Percentiles rank a stretch among this genome's conserved stretches.
phyloP scores from a whole-genome alignment of 2,888 invertebrate genomes.

The Ganaspis brasiliensis region DNA sequence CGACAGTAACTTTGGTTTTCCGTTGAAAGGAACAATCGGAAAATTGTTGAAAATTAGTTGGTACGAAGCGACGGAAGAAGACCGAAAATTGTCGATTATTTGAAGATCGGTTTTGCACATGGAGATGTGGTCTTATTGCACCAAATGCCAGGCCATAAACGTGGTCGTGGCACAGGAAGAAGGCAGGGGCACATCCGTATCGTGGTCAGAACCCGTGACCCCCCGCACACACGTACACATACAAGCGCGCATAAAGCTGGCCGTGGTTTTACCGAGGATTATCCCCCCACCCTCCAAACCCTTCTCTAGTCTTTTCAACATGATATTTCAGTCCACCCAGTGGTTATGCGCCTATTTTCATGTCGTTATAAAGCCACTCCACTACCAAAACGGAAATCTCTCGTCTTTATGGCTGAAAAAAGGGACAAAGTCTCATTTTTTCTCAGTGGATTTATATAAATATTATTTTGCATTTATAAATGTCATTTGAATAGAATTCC shows the following conservation, averaged over 20 bases:
- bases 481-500: background rate
- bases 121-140: constrained; percentile 74
- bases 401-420: constrained; percentile 29
- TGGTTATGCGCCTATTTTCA: constrained; percentile 36
- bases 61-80: background rate
- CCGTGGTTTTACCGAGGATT: constrained; percentile 76
- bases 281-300: constrained; percentile 68
- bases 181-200: constrained; percentile 81
- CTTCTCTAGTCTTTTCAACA: constrained; percentile 49
- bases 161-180: constrained; percentile 79
- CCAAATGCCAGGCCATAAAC: constrained; percentile 74
- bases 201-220: constrained; percentile 80
- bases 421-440: background rate
- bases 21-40: no score
- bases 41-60: background rate
- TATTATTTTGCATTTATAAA: background rate
- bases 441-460: constrained; percentile 8
- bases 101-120: constrained; percentile 58
- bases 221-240: constrained; percentile 71
- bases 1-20: no score
- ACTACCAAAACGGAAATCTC: constrained; percentile 35
- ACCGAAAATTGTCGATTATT: constrained; percentile 3
- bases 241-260: constrained; percentile 56
- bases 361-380: constrained; percentile 37
- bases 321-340: constrained; percentile 57